Evolutionary conservation across 1,140 invertebrate species (phyloP), one percentile per base, ranked within the genome.

Genomic region (Meloidogyne floridensis): DNA sequence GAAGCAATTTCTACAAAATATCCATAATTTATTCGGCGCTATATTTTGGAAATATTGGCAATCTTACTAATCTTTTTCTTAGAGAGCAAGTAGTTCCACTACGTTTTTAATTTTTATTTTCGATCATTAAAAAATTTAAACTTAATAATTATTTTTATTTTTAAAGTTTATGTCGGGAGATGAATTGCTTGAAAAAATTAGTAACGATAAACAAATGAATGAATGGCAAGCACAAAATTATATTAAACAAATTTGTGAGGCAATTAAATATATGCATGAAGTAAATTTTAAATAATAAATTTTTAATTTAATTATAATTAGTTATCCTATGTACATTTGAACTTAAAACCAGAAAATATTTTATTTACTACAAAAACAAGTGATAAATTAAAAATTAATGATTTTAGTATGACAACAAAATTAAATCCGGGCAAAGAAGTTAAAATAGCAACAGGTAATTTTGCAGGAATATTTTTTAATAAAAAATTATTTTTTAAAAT

Each of bases 221-320:
- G 98, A 99, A 92, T 94, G 96, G n/a, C 97, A 99, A 92, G 97
- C 98, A 0, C 97, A 97, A 75, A 96, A 98, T 90, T 99, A 99
- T 91, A 98, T 99, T 95, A 91, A 96, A 81, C 97, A 99, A 92
- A 95, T 99, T 79, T 98, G 96, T 91, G 96, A 98, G 89, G 97
- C 93, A n/a, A 94, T 99, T 0, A 94, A 95, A 85, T 96, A 99
- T 90, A 99, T 99, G 97, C 97, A 99, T 90, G 97, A 99, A 88
- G 96, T 96, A 92, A 98, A 98, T 91, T 98, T 32, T 32, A 32
- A 32, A 32, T 32, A 32, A 32, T 32, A 91, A 98, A 98, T 85
- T 20, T 20, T 11, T 53, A 10, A 18, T 75, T 53, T 11, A 53
- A 75, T 75, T 56, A n/a, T 56, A 75, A 56, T 75, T 75, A 79